Evolutionary conservation across 2,888 invertebrate species (phyloP).

Genomic region (Axea sp.): DNA sequence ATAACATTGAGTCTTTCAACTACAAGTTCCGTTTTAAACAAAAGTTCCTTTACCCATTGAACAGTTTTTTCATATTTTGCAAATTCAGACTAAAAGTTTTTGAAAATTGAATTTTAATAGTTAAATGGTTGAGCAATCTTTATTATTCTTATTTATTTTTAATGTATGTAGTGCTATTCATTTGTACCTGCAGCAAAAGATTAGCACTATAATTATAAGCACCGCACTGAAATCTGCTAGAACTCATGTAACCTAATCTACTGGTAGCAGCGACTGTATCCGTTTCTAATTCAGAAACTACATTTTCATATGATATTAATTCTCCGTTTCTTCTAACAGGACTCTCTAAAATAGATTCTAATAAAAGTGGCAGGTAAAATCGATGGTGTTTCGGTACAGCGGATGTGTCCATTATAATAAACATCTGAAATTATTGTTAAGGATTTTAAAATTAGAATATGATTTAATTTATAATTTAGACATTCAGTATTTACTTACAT

Average conservation of each 20-base stretch:
- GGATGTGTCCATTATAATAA: slow-evolving; percentile 86
- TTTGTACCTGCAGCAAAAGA: slow-evolving; percentile 85
- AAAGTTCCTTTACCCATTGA: slow-evolving; percentile 87
- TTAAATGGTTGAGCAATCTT: no score
- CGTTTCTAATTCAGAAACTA: slow-evolving; percentile 88
- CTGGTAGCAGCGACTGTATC: slow-evolving; percentile 85
- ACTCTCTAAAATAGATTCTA: slow-evolving; percentile 88
- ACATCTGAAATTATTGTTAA: slow-evolving; percentile 84
- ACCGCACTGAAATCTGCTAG: slow-evolving; percentile 85
- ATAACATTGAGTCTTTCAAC: slow-evolving; percentile 88
- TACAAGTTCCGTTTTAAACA: slow-evolving; percentile 86
- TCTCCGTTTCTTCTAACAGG: slow-evolving; percentile 83
- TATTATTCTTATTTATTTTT: no score
- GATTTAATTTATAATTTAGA: not conserved
- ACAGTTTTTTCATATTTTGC: slow-evolving; percentile 88
- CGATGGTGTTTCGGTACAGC: slow-evolving; percentile 82
- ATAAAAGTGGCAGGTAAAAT: slow-evolving; percentile 87
- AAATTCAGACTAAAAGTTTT: slow-evolving; percentile 88
- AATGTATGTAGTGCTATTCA: no score
- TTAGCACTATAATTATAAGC: slow-evolving; percentile 85
- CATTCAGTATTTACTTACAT: slow-evolving; percentile 88
- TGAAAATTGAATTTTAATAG: no score
- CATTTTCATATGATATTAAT: slow-evolving; percentile 84
- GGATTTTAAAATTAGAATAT: not conserved
- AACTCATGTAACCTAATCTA: slow-evolving; percentile 83